Evolutionary conservation across 2,888 invertebrate species (phyloP).

Genomic region (Pseudococcus longispinus): DNA sequence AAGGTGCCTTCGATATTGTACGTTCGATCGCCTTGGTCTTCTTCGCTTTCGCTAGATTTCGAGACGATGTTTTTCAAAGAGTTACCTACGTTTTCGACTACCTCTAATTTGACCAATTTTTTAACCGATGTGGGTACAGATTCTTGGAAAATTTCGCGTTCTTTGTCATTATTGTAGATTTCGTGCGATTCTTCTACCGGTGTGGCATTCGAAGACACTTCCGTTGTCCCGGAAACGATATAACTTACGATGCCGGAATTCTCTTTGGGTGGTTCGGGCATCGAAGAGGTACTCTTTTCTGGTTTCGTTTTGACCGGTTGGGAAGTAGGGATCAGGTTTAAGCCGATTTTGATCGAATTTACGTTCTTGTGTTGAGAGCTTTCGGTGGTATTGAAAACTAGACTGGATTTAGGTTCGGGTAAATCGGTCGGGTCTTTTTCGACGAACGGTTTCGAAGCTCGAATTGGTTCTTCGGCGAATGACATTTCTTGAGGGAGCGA

Average conservation of each 20-base stretch:
- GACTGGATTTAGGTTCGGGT: neutral
- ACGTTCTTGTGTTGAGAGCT: conserved; percentile 57
- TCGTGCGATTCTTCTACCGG: conserved; percentile 58
- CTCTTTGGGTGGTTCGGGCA: conserved; percentile 2
- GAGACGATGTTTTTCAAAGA: conserved; percentile 43
- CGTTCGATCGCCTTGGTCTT: conserved; percentile 34
- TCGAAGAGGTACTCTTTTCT: neutral
- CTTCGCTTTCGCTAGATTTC: conserved; percentile 49
- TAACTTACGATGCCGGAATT: neutral
- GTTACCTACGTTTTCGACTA: neutral
- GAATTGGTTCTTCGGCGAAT: conserved; percentile 59
- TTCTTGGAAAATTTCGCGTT: conserved; percentile 58
- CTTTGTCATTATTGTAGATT: conserved; percentile 59
- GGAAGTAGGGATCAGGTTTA: conserved; percentile 35
- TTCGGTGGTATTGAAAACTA: conserved; percentile 58
- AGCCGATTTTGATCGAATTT: neutral
- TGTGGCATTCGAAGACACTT: conserved; percentile 9
- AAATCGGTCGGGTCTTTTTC: neutral
- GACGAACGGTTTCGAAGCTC: conserved; percentile 57
- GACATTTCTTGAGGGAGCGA: conserved; percentile 59
- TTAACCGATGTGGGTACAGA: conserved; percentile 1
- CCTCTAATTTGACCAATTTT: neutral
- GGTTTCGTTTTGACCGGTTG: conserved; percentile 14
- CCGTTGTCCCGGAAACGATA: neutral
- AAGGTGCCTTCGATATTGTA: conserved; percentile 48